Evolutionary conservation across 2,888 invertebrate genomes (phyloP), one percentile per base, ranked within the genome.

Genomic region (Clanis bilineata): DNA sequence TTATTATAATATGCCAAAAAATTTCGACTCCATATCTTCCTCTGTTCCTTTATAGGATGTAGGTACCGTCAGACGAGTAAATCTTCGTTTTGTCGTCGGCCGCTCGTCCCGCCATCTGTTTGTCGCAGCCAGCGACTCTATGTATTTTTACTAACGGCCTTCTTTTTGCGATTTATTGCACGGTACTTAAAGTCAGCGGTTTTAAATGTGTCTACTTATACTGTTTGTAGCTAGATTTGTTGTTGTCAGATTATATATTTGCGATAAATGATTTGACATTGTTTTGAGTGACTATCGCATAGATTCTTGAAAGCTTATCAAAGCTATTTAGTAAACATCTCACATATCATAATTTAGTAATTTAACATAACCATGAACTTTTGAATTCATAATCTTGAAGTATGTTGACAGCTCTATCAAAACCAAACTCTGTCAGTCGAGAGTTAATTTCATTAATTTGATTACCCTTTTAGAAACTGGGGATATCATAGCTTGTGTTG

Each of bases 41-140:
- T 9, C 25, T 56, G 56, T 41, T 36, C 58, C 43, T 15, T 22
- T 58, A 38, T n/a, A 21, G 63, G 67, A 63, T 39, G 61, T 25
- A 18, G 25, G 62, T 15, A 32, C 12, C 59, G 55, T n/a, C 59
- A 44, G 32, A 15, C 21, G 25, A 74, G 76, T 82, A 80, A 80
- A 82, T 82, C 81, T 82, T 80, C 76, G 79, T 79, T 79, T 74
- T 73, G 75, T 71, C 74, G 68, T 66, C 72, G 67, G 64, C 57
- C 66, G 64, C 57, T 56, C 62, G 64, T 61, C 72, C 68, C 71
- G 70, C 74, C 77, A 75, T 73, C 74, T 77, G 78, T 79, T 76
- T 74, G 77, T 73, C 73, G 71, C 65, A 67, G 69, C 69, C 70
- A 69, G 70, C 62, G 64, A 65, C 71, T 71, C 67, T 61, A 68